Evolutionary conservation across 1,140 invertebrate genomes (phyloP), one percentile per base, ranked within the genome.

Genomic region (Ceratosolen fusciceps): DNA sequence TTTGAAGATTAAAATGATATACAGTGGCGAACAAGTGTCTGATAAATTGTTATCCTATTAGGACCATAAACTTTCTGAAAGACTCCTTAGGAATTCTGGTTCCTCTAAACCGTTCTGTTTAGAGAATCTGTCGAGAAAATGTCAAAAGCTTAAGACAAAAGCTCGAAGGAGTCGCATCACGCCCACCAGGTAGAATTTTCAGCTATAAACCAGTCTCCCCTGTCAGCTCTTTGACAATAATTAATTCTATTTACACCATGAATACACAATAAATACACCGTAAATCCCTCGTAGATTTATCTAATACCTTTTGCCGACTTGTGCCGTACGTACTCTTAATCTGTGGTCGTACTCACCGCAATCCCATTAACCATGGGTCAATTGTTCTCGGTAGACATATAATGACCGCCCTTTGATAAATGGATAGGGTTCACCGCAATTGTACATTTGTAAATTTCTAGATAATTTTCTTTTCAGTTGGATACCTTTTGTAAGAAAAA

Each of bases 1-100:
- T 73, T 12, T 24, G 1, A 56, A 72, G 68, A 78, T 78, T 72
- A 78, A 72, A 37, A 43, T 72, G 26, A 52, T 62, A 52, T 37
- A 56, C 67, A n/a, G 5, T 29, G 43, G 8, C 10, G 37, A 16
- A 16, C 47, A 5, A 56, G 58, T 77, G 52, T 70, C 1, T 52
- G 54, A 77, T n/a, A n/a, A n/a, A n/a, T n/a, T n/a, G n/a, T 68
- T 39, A 68, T 68, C 65, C 16, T 37, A 68, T 68, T 68, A 39
- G 34, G 31, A 12, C 65, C 65, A 68, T 68, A 68, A 68, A 68
- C 9, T 39, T 62, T 29, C 24, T 34, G 12, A n/a, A n/a, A n/a
- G n/a, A n/a, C n/a, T n/a, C n/a, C n/a, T n/a, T n/a, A n/a, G n/a
- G n/a, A n/a, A n/a, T n/a, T n/a, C n/a, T n/a, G n/a, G n/a, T n/a